A percentile compares a stretch with the other conserved stretches of the same genome.
Conservation (phyloP, 2,113 vertebrate genomes). For the Marcusenius ussheri region DNA sequence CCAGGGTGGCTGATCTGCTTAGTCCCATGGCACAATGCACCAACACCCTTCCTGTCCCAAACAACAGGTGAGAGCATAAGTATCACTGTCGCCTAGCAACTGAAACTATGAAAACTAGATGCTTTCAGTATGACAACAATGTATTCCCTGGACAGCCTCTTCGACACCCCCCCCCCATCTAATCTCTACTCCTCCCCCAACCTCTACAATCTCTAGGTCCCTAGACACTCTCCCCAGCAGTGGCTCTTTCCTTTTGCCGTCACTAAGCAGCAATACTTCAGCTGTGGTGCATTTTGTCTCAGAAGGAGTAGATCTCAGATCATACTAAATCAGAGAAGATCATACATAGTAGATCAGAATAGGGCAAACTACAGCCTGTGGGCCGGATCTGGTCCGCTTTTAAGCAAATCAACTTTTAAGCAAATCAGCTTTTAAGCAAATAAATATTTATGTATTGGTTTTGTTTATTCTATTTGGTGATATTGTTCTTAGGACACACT, state of each 20-base stretch:
- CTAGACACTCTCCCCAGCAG: not conserved
- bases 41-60: slow-evolving; percentile 54
- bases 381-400: not conserved
- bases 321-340: no score
- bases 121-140: not conserved
- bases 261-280: not conserved
- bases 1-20: slow-evolving; percentile 60
- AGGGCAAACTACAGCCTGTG: not conserved
- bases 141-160: not conserved
- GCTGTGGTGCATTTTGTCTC: not conserved
- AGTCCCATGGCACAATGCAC: slow-evolving; percentile 68
- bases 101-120: not conserved
- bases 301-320: not conserved
- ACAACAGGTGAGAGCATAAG: not conserved
- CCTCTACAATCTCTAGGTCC: not conserved
- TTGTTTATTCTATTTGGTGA: not conserved
- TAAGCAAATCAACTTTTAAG: not conserved
- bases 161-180: not conserved
- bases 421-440: not conserved
- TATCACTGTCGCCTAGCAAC: not conserved
- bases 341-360: no score
- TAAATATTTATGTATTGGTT: not conserved
- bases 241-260: not conserved
- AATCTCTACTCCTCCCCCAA: not conserved
- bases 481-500: not conserved